Evolutionary conservation across 1,140 invertebrate species (phyloP), one percentile per base, ranked within the genome.

Genomic region (Aphelenchoides besseyi): DNA sequence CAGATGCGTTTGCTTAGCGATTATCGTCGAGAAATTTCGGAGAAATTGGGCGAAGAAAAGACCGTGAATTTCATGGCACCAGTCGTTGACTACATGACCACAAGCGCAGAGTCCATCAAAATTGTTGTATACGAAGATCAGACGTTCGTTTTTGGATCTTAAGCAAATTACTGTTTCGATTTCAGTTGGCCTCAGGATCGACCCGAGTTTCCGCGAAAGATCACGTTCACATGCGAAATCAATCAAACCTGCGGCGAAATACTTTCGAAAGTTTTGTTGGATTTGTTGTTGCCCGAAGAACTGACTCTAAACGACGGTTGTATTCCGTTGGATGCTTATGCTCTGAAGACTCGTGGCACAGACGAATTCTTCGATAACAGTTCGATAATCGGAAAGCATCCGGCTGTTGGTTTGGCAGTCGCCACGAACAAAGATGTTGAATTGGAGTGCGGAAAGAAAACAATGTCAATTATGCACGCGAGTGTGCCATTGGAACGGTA

Each of bases 271-370:
- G 76, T 78, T 8, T 57, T 78, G 41, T 62, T 72, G 9, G 36
- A 69, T 18, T 53, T 80, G 12, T 57, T 78, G 3, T 28, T 74
- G n/a, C 67, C 37, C n/a, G 76, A 80, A 48, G 52, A 36, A n/a
- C 32, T 78, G 3, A 53, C 54, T 18, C 36, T 35, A 30, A 78
- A 79, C 23, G 64, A 48, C 2, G 74, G 75, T n/a, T 5, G 52
- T 32, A 78, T 81, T 36, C 77, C 75, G 12, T 28, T 79, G 9
- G 53, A 66, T n/a, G 78, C 80, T 18, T 78, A 73, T 57, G 67
- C 69, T 12, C 29, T 78, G 26, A 72, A 77, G 64, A 64, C 77
- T 12, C 72, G 23, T 59, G 77, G 76, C 2, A 61, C 57, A 2
- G 76, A 80, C 33, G 64, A 77, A 28, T 76, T 77, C 33, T 57